phyloP scores from a whole-genome alignment of 1,140 invertebrate species.

The Euschistus heros region DNA sequence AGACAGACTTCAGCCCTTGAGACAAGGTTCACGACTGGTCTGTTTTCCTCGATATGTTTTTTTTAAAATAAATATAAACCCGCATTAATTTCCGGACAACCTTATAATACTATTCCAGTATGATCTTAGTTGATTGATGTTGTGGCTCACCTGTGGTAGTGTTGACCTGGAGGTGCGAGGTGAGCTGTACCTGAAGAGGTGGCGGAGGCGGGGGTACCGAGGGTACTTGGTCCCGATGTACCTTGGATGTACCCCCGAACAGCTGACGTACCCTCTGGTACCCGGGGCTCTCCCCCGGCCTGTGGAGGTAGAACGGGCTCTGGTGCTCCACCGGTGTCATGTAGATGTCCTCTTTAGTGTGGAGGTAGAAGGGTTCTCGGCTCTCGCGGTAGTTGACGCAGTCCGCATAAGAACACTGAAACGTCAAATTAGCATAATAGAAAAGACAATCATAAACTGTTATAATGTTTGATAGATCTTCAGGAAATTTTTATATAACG shows the following conservation, averaged over 20 bases:
- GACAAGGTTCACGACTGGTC: too few species aligned
- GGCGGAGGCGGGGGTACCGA: slow-evolving; percentile 34
- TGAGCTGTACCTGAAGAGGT: slow-evolving; percentile 26
- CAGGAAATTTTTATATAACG: too few species aligned
- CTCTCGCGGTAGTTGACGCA: slow-evolving; percentile 41
- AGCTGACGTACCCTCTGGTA: slow-evolving; percentile 68
- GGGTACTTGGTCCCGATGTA: slow-evolving; percentile 14
- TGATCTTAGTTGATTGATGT: too few species aligned
- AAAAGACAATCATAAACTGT: too few species aligned
- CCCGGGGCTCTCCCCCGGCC: slow-evolving; percentile 54
- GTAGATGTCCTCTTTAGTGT: slow-evolving; percentile 37
- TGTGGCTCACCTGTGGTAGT: neutral
- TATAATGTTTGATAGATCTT: too few species aligned
- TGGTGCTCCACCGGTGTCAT: slow-evolving; percentile 22
- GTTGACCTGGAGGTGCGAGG: neutral
- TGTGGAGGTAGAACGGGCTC: slow-evolving; percentile 68
- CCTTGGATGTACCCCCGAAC: slow-evolving; percentile 38
- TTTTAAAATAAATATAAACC: too few species aligned
- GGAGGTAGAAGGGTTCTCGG: slow-evolving; percentile 59
- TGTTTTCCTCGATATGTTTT: too few species aligned
- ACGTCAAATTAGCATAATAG: too few species aligned
- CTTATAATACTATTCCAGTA: too few species aligned
- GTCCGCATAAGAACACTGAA: slow-evolving; percentile 42
- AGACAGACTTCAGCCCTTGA: too few species aligned
- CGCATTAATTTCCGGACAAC: too few species aligned